Conservation (phyloP, 1,140 invertebrate species). For the Listronotus oregonensis region DNA sequence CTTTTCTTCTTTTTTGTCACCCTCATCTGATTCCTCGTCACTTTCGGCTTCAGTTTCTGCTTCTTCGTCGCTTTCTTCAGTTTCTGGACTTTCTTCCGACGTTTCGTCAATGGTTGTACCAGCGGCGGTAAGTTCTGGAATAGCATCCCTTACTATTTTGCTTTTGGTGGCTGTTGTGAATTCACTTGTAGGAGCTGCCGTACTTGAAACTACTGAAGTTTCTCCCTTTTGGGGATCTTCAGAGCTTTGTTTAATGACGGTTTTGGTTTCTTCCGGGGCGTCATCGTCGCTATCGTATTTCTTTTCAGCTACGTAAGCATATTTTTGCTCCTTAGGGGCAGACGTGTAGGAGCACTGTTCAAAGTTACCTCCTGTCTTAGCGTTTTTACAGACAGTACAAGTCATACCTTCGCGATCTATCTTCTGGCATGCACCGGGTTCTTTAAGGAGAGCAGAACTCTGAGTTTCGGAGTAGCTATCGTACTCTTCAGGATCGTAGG, state of each 20-base stretch:
- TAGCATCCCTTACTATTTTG: slow-evolving; percentile 26
- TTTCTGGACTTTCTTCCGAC: slow-evolving; percentile 26
- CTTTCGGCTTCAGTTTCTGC: slow-evolving; percentile 17
- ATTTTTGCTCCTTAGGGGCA: slow-evolving; percentile 71
- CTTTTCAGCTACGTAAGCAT: slow-evolving; percentile 67
- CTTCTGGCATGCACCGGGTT: slow-evolving; percentile 66
- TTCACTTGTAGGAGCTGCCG: neutral
- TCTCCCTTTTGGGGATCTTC: slow-evolving; percentile 4
- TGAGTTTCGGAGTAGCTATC: slow-evolving; percentile 60
- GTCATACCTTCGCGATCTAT: slow-evolving; percentile 66
- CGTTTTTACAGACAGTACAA: slow-evolving; percentile 70
- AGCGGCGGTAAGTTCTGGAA: slow-evolving; percentile 26
- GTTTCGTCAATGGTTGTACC: slow-evolving; percentile 26
- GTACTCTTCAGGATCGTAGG: slow-evolving; percentile 41
- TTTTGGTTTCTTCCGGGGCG: slow-evolving; percentile 52
- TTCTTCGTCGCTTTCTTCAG: slow-evolving; percentile 21
- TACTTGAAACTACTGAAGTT: slow-evolving; percentile 9
- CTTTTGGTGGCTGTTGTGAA: slow-evolving; percentile 28
- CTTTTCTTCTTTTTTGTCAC: slow-evolving; percentile 11
- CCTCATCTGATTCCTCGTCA: slow-evolving; percentile 19
- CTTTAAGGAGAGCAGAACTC: slow-evolving; percentile 60
- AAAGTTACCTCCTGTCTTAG: slow-evolving; percentile 70
- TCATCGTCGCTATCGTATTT: slow-evolving; percentile 64
- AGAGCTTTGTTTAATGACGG: slow-evolving; percentile 5
- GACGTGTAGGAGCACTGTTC: slow-evolving; percentile 73